phyloP scores from a whole-genome alignment of 2,797 vertebrate genomes.

The Phrynocephalus forsythii region DNA sequence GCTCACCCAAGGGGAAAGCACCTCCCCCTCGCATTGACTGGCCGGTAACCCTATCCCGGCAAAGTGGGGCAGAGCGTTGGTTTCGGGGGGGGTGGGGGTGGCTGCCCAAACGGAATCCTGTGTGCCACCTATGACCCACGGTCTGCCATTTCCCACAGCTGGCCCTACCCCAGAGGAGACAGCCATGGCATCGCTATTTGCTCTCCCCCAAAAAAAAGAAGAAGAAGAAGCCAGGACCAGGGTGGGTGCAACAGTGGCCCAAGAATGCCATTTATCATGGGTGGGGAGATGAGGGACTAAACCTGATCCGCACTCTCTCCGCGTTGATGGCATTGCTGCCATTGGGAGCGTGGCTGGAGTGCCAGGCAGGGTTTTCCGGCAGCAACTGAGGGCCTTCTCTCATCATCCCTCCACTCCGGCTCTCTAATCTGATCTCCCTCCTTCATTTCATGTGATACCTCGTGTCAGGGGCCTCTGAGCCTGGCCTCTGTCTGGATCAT shows the following conservation, averaged over 20 bases:
- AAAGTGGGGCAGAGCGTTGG: background rate
- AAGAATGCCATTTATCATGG: background rate
- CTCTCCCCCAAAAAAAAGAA: background rate
- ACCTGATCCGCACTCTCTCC: background rate
- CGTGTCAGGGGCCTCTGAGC: background rate
- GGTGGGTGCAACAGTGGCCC: too few relatives aligned
- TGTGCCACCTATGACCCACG: background rate
- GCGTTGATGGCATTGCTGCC: background rate
- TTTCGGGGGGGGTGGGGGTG: too few relatives aligned
- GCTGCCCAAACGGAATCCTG: background rate
- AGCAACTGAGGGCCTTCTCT: background rate
- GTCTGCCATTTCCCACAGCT: background rate
- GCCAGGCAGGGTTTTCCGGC: background rate
- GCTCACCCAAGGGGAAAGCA: background rate
- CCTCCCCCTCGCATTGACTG: background rate
- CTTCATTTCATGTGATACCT: background rate
- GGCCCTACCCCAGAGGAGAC: background rate
- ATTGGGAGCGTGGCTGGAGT: background rate
- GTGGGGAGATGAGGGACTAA: background rate
- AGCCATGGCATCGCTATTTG: background rate
- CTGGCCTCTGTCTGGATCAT: background rate
- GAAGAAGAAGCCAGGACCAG: too few relatives aligned
- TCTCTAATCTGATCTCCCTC: background rate
- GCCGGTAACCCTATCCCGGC: background rate
- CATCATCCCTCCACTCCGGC: background rate